Base-by-base conservation (phyloP, 1,140 invertebrate species). In the Megalonaias nervosa region DNA sequence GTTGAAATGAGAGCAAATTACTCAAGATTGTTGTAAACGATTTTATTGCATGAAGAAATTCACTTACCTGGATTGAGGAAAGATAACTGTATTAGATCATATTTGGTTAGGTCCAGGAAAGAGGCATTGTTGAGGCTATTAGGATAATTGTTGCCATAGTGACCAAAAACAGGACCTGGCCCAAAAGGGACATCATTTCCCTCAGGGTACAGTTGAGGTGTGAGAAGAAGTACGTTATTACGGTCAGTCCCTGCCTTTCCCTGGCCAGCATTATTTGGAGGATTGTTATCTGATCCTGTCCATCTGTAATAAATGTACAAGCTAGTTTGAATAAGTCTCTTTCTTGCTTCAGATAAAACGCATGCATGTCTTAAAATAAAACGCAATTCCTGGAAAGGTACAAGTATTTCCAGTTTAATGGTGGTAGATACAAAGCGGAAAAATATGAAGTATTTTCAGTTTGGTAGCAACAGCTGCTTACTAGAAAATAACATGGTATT, bases 221-320 rank as follows among this genome's bases (percentile, higher is more conserved):
- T 75, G 61, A 89, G 82, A 19, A 90, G 81, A 14, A 91, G 80
- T 38, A 89, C 79, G 79, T 91, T 91, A 70, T 85, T 88, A 11
- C 90, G 82, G 74, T 91, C 90, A 55, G 86, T 87, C 0, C 89
- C 85, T 55, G 87, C 84, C 26, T 81, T 77, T 15, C 90, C 90
- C 78, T 91, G 87, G 3, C 90, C 90, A 78, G 87, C 90, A 81
- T 89, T 89, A 68, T 87, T 88, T 13, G 74, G 60, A 23, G 85
- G 85, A 68, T 90, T 90, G 16, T 87, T 90, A 74, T 90, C 89
- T 14, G 89, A 90, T 26, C 89, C 89, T 67, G 87, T 90, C 89
- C 89, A 90, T 72, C 89, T 90, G 79, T 13, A 81, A 71, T 5
- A 31, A 31, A 31, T 31, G 31, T 31, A 31, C 5, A 31, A 31